Evolutionary conservation across 2,888 invertebrate genomes (phyloP), one percentile per base, ranked within the genome.

Genomic region (Sclerodermus sp.): DNA sequence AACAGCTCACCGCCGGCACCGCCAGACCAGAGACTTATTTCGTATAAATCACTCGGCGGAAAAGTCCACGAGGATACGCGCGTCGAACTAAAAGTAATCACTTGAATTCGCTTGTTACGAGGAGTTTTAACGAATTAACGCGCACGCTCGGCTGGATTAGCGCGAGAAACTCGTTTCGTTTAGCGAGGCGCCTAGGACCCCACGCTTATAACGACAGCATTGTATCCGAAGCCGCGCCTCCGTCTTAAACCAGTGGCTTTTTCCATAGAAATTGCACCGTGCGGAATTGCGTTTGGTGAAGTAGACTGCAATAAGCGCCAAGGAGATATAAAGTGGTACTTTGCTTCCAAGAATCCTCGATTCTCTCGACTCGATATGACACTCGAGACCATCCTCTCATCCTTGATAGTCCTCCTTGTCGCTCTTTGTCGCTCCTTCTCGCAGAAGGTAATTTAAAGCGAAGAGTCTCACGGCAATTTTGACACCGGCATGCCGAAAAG

Each of bases 351-450:
- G 64, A 65, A 65, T 66, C 59, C 65, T 66, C 61, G 61, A 65
- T 65, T 66, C 62, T 64, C 62, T 66, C 64, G 60, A 64, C 64
- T 60, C 63, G 62, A 63, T 60, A 66, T 62, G 61, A 65, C 66
- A 65, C 66, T 66, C 59, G 59, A 63, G 59, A 60, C 57, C 53
- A 53, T 60, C 58, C 58, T 66, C 58, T 64, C 55, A 53, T 50
- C 55, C 57, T 44, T 56, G 55, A 63, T 53, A 56, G 58, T 39
- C 51, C 60, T 57, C 53, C 57, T 63, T 50, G 52, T 57, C 60
- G 53, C 60, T 55, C 55, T 30, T 10, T 30, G 8, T 30, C 34
- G 12, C 4, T 4, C 34, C 13, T 12, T 4, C 55, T 45, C 41
- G 46, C 57, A 45, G 57, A 56, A 65, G 60, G 60, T 63, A 65